Base-by-base conservation (phyloP, 2,113 vertebrate species). In the Triplophysa dalaica region DNA sequence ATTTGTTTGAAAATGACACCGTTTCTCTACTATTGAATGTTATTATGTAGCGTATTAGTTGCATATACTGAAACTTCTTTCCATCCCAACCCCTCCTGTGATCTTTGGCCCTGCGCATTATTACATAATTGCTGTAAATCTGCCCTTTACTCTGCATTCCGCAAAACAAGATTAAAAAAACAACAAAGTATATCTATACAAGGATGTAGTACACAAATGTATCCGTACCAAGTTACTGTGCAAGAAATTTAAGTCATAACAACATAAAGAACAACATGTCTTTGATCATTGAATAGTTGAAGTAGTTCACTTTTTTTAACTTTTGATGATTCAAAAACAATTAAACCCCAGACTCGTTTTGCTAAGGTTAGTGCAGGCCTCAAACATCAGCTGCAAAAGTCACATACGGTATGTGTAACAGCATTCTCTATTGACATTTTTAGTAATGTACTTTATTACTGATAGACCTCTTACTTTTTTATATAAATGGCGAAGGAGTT, bases 71-170 rank as follows among this genome's bases (percentile, higher is more conserved):
- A 66, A 33, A 78, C 26, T 80, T 64, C 41, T 19, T 63, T 78
- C 67, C 41, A 16, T 82, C 79, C 58, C 76, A 26, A 65, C 65
- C 74, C 85, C 80, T 86, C 16, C 54, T 81, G 73, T 77, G 75
- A 82, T 75, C 69, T 86, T 92, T 90, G 90, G 89, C 91, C 90
- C 89, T 87, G 78, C 87, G 82, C 78, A 84, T 87, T 81, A 87
- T 85, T 81, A 83, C 84, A 87, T 84, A 85, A 83, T 74, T 67
- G 77, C 83, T 12, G 72, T 84, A 54, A 76, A 24, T 81, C 56
- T 74, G 10, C 58, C 72, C 83, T 79, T 73, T 78, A 86, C 66
- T 61, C 75, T 17, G 45, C 77, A 82, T 74, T 85, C 81, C 87
- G 70, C 11, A 77, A 87, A 86, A 84, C 68, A 85, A n/a, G 79